These are phyloP conservation scores for Drosophila kurseongensis DNA, from an alignment of 1,140 invertebrate genomes.

Conservation along the genomic window DNA sequence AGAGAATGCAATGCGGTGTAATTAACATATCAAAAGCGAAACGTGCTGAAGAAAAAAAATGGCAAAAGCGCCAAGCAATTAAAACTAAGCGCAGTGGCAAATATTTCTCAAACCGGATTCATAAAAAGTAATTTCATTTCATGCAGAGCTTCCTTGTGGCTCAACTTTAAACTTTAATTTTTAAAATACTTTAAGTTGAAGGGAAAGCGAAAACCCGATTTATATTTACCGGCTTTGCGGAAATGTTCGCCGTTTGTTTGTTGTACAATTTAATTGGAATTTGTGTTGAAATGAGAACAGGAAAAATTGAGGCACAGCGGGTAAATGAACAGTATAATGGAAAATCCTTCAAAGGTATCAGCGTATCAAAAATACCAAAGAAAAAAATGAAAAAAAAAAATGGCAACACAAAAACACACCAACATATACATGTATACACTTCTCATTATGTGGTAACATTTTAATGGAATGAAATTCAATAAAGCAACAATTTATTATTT, in stretches of 20 bases:
- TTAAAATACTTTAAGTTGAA: not conserved
- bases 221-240: not conserved
- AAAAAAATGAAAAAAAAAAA: not conserved
- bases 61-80: constrained; percentile 24
- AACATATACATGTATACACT: constrained; percentile 40
- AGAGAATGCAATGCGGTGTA: constrained; percentile 40
- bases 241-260: constrained; percentile 6
- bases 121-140: constrained; percentile 5
- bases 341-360: constrained; percentile 27
- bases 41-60: not conserved
- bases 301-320: not conserved
- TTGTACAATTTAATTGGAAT: constrained; percentile 19
- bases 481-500: constrained; percentile 76
- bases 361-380: constrained; percentile 4
- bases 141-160: constrained; percentile 3
- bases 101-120: constrained; percentile 7
- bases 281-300: constrained; percentile 1
- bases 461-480: constrained; percentile 79
- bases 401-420: constrained; percentile 22
- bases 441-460: constrained; percentile 67
- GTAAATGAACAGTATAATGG: not conserved
- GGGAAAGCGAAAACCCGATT: not conserved
- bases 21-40: constrained; percentile 66
- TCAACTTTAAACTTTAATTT: constrained; percentile 3
- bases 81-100: constrained; percentile 29